phyloP scores from a whole-genome alignment of 2,797 vertebrate genomes.

The Rousettus madagascariensis region DNA sequence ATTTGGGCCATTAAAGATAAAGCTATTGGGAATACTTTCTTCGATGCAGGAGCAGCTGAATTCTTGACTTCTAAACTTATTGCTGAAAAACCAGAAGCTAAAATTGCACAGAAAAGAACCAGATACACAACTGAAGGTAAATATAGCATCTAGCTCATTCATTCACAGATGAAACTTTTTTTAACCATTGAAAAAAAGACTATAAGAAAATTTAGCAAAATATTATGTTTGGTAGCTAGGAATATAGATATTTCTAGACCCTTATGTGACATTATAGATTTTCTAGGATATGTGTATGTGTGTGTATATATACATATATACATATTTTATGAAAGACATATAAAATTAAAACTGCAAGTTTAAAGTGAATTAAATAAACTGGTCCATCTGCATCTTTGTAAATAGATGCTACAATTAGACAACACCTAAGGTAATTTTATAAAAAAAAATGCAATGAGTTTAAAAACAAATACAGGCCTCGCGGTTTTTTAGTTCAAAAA shows the following conservation, averaged over 20 bases:
- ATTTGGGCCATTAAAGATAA: constrained; percentile 98
- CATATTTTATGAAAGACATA: not conserved
- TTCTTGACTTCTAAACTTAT: constrained; percentile 93
- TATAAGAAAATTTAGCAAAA: constrained; percentile 25
- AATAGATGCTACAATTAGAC: not conserved
- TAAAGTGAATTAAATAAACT: constrained; percentile 26
- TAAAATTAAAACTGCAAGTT: not conserved
- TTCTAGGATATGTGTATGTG: not conserved
- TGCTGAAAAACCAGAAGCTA: constrained; percentile 82
- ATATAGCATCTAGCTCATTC: not conserved
- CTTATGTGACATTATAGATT: not conserved
- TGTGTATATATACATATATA: not conserved
- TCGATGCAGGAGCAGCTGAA: constrained; percentile 95
- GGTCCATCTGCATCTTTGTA: not conserved
- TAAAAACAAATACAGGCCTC: not conserved
- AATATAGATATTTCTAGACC: not conserved
- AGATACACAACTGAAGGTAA: constrained; percentile 90
- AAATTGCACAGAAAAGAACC: constrained; percentile 88
- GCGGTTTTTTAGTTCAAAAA: not conserved
- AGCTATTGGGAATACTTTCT: constrained; percentile 97
- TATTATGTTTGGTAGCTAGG: not conserved
- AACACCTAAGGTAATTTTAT: not conserved
- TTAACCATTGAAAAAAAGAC: not conserved
- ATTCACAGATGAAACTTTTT: not conserved
- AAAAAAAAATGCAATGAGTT: not conserved